Evolutionary conservation across 2,888 invertebrate species (phyloP), one percentile per base, ranked within the genome.

Genomic region (Conomelus anceps): DNA sequence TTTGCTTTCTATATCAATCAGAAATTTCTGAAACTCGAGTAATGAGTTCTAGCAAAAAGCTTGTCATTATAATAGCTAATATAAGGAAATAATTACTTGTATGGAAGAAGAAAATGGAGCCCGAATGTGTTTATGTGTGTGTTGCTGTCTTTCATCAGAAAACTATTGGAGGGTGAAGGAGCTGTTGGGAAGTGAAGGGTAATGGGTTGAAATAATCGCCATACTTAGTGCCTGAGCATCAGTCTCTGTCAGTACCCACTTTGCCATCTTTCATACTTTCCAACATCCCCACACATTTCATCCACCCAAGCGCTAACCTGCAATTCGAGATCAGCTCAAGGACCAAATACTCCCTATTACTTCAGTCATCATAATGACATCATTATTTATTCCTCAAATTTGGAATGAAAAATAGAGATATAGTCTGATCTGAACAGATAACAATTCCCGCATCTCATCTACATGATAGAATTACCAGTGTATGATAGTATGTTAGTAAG

Each of bases 121-220:
- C 63, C n/a, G n/a, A 7, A 63, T 63, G 63, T n/a, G 63, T n/a
- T 63, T 3, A 26, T 63, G n/a, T 63, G 63, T n/a, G 63, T 63
- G 63, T n/a, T n/a, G 63, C 63, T 63, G 63, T 63, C 13, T 63
- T n/a, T 6, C 1, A 7, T 3, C 63, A 20, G 63, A n/a, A 63
- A 63, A 63, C 63, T 88, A 17, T 23, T n/a, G 63, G 84, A 22
- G 88, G 84, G 24, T 22, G 20, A 9, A 26, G 22, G 84, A 85
- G n/a, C 63, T 63, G n/a, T 20, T 22, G 63, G 88, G 88, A 84
- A 84, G 24, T 20, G 88, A 85, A 23, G 88, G 88, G 88, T 88
- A 88, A 88, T 88, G 88, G 88, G 88, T 84, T 85, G 88, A 88
- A 88, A 88, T 88, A 88, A 88, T 88, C 88, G 88, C 88, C 88